phyloP scores from a whole-genome alignment of 2,113 vertebrate species.

The Excalfactoria chinensis region DNA sequence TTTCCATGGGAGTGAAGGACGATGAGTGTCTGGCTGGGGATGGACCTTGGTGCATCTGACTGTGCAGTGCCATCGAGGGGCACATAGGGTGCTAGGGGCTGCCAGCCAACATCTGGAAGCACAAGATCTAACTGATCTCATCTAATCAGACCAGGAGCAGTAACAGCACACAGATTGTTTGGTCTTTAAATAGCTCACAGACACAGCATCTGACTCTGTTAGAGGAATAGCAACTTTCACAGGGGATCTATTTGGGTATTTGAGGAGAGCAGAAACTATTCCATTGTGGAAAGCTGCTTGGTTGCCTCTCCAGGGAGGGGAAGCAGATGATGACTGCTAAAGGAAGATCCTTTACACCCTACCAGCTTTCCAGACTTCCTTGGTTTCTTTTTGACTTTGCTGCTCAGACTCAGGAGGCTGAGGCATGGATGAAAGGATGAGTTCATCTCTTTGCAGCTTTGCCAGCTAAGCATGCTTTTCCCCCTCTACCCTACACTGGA shows the following conservation, averaged over 20 bases:
- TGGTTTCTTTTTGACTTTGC: neutral
- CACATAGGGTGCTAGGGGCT: rapidly evolving
- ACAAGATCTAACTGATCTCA: rapidly evolving
- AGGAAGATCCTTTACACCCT: neutral
- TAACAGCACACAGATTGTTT: neutral
- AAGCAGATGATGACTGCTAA: neutral
- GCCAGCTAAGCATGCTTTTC: neutral
- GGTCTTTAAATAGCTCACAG: neutral
- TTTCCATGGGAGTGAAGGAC: neutral
- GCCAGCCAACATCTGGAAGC: rapidly evolving
- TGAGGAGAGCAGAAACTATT: neutral
- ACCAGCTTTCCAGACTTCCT: neutral
- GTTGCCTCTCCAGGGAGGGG: rapidly evolving
- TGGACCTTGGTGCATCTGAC: neutral
- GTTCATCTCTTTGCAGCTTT: constrained; percentile 18
- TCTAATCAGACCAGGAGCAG: rapidly evolving
- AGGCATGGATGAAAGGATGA: neutral
- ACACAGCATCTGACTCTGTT: rapidly evolving
- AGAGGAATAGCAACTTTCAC: neutral
- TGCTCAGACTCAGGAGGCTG: neutral
- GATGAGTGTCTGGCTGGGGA: neutral
- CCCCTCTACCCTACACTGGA: neutral
- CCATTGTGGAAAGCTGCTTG: neutral
- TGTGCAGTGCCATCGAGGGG: neutral
- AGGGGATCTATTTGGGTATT: neutral